Evolutionary conservation across 2,797 vertebrate genomes (phyloP), one percentile per base, ranked within the genome.

Genomic region (Bradypodion pumilum): DNA sequence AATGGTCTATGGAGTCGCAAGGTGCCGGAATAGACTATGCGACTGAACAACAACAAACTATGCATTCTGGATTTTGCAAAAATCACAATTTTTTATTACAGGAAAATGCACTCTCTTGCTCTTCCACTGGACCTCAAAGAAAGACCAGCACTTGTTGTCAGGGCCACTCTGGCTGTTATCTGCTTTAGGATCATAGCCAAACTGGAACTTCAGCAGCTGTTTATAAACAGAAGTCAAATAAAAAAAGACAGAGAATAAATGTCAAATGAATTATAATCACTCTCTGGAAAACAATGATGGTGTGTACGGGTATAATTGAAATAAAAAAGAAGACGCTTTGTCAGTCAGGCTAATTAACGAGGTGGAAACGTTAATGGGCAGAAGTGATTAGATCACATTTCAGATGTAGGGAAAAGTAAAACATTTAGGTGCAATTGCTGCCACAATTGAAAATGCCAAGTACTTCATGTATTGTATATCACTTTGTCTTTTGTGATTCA

Each of bases 401-500:
- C 62, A 56, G 6, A 49, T 82, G 59, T 29, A 32, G 2, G 23
- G 23, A 66, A 65, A 10, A 2, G 0, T 16, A 2, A 69, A 13
- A 69, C 23, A 42, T 66, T 66, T 42, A 46, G 23, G 9, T 37
- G 40, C n/a, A 16, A 29, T 21, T 7, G 5, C 52, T 65, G 10
- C 35, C 69, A 72, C 27, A 69, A 2, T 59, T 52, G 35, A 56
- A 68, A 74, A 52, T 59, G 12, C 13, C 42, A 25, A 12, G 40
- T 59, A 25, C 37, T 85, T 56, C 27, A 80, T 32, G 63, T 56
- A 86, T 56, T 82, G 65, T 74, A 49, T 13, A 40, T 77, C 81
- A 32, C 75, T 90, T 88, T 89, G 37, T 82, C n/a, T 21, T 89
- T 73, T 81, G 81, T 88, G 78, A 92, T 90, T 87, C 89, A 90